These are phyloP conservation scores for Fragum whitleyi DNA, from an alignment of 2,888 invertebrate genomes.

Conservation along the genomic window DNA sequence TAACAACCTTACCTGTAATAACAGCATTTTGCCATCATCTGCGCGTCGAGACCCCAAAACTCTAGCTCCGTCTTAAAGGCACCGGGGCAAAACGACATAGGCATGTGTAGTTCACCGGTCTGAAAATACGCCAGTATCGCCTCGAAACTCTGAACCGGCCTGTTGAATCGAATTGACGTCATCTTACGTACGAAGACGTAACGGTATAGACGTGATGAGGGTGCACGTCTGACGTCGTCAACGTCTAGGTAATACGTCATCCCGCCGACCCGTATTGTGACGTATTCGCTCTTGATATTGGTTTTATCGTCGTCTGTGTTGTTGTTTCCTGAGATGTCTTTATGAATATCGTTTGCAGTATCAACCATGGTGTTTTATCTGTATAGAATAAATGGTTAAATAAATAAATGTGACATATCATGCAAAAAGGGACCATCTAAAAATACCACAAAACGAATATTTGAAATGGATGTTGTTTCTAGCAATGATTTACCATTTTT, in stretches of 20 bases:
- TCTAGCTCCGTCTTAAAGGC: constrained; percentile 62
- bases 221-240: constrained; percentile 51
- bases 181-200: constrained; percentile 42
- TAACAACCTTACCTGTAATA: constrained; percentile 63
- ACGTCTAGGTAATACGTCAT: constrained; percentile 50
- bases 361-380: not conserved
- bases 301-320: constrained; percentile 27
- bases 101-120: constrained; percentile 66
- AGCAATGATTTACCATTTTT: no score
- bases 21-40: constrained; percentile 63
- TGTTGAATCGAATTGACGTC: constrained; percentile 42
- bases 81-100: constrained; percentile 56
- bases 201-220: constrained; percentile 45
- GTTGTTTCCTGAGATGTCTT: not conserved
- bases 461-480: no score
- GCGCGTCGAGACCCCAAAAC: constrained; percentile 65
- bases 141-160: constrained; percentile 62
- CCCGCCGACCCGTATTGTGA: constrained; percentile 48
- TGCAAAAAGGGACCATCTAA: no score
- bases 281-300: constrained; percentile 26
- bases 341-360: not conserved
- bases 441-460: no score
- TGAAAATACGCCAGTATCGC: constrained; percentile 64
- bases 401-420: no score
- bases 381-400: no score